Evolutionary conservation across 1,140 invertebrate species (phyloP).

Genomic region (Calliopsis andreniformis): DNA sequence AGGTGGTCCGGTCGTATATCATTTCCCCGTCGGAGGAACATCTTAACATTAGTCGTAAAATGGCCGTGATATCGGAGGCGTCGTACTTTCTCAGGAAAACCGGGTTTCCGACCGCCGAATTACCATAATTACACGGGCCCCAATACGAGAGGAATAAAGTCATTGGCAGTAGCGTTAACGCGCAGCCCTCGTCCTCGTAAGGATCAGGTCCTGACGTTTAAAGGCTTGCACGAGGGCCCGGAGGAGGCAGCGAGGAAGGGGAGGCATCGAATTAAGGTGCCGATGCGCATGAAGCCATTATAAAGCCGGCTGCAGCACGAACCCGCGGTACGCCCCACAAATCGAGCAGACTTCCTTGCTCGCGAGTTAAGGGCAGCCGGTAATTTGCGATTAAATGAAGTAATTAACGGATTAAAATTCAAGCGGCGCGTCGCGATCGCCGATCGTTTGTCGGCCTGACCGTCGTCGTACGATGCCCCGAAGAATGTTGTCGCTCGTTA

Average conservation of each 20-base stretch:
- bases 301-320: slow-evolving; percentile 22
- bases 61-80: slow-evolving; percentile 1
- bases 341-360: slow-evolving; percentile 52
- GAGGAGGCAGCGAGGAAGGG: neutral
- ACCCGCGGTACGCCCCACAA: slow-evolving; percentile 32
- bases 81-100: slow-evolving; percentile 25
- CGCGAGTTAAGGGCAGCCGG: slow-evolving; percentile 54
- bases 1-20: neutral
- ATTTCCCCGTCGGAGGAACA: slow-evolving; percentile 5
- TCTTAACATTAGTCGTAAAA: slow-evolving; percentile 34
- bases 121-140: slow-evolving; percentile 36
- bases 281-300: slow-evolving; percentile 52
- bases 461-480: slow-evolving; percentile 42
- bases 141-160: slow-evolving; percentile 45
- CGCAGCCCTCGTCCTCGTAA: slow-evolving; percentile 15
- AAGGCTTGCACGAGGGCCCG: neutral
- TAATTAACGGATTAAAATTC: slow-evolving; percentile 73
- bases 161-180: slow-evolving; percentile 30
- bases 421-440: slow-evolving; percentile 54
- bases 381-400: slow-evolving; percentile 73
- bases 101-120: slow-evolving; percentile 12
- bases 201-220: slow-evolving; percentile 48
- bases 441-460: slow-evolving; percentile 61
- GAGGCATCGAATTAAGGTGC: slow-evolving; percentile 45
- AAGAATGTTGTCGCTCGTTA: slow-evolving; percentile 53